phyloP scores from a whole-genome alignment of 2,888 invertebrate genomes.

The Ormyrus thymus region DNA sequence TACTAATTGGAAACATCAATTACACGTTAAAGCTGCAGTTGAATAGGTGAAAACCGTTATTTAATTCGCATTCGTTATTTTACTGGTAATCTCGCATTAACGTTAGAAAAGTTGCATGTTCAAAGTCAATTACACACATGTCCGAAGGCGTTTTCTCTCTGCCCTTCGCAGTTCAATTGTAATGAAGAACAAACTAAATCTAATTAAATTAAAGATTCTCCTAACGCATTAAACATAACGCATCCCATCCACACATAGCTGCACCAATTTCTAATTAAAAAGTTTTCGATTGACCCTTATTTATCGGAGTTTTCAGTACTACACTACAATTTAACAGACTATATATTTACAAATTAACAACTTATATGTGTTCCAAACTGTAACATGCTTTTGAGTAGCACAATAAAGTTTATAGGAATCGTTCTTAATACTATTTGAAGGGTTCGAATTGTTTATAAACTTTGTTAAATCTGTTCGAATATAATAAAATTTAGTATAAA shows the following conservation, averaged over 20 bases:
- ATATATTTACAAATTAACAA: too few relatives aligned
- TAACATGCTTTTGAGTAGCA: too few relatives aligned
- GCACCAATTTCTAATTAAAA: background rate
- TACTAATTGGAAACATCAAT: too few relatives aligned
- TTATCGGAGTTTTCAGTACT: background rate
- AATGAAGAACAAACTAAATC: constrained; percentile 2
- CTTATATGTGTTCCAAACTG: too few relatives aligned
- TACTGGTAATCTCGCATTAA: background rate
- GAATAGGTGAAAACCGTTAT: background rate
- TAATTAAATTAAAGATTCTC: constrained; percentile 21
- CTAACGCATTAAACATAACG: background rate
- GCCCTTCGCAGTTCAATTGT: background rate
- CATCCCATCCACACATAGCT: background rate
- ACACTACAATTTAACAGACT: too few relatives aligned
- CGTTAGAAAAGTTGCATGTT: constrained; percentile 2
- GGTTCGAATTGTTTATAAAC: too few relatives aligned
- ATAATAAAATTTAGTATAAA: too few relatives aligned
- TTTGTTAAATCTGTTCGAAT: too few relatives aligned
- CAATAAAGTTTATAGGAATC: too few relatives aligned
- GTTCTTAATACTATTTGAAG: too few relatives aligned
- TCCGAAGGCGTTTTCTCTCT: background rate
- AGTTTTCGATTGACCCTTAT: constrained; percentile 23
- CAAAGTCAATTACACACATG: background rate
- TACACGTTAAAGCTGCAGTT: too few relatives aligned
- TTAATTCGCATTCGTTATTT: background rate